These are phyloP conservation scores for Acanthoscelides obtectus DNA, from an alignment of 2,888 invertebrate species.

Conservation along the genomic window DNA sequence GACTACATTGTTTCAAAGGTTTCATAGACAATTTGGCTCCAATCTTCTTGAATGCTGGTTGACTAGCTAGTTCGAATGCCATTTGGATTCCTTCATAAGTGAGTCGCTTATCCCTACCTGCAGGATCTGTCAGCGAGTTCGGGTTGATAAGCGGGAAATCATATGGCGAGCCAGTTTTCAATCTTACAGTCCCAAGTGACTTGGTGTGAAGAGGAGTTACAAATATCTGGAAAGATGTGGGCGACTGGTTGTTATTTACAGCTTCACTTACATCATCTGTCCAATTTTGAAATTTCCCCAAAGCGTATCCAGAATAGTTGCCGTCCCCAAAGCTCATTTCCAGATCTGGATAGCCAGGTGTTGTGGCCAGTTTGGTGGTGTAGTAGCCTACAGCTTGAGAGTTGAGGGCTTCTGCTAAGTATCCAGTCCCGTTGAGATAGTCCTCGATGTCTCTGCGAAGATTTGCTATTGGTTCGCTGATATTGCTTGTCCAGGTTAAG, in stretches of 20 bases:
- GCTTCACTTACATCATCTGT: conserved; percentile 4
- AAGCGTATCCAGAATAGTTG: conserved; percentile 8
- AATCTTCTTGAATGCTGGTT: conserved; percentile 51
- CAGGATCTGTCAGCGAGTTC: conserved; percentile 57
- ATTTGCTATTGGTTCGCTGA: conserved; percentile 39
- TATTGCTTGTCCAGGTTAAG: conserved; percentile 64
- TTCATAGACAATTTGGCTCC: conserved; percentile 42
- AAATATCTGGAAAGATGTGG: conserved; percentile 20
- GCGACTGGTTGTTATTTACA: conserved; percentile 3
- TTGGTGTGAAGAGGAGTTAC: conserved; percentile 31
- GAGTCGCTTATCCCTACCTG: conserved; percentile 46
- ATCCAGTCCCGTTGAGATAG: conserved; percentile 20
- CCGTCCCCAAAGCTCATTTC: conserved; percentile 16
- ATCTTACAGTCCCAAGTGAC: conserved; percentile 58
- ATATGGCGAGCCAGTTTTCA: conserved; percentile 20
- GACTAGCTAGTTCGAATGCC: conserved; percentile 46
- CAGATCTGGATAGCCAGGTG: conserved; percentile 13
- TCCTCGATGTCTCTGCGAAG: conserved; percentile 52
- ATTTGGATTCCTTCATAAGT: conserved; percentile 52
- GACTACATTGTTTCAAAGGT: conserved; percentile 44
- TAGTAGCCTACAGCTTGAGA: conserved; percentile 17
- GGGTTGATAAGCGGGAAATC: conserved; percentile 58
- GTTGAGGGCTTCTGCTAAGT: conserved; percentile 8
- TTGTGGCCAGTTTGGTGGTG: conserved; percentile 10
- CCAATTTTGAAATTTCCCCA: conserved; percentile 7